Percentiles rank a stretch among this genome's conserved stretches.
Conservation (phyloP, 2,797 vertebrate species). For the Coccyzus lansbergi region DNA sequence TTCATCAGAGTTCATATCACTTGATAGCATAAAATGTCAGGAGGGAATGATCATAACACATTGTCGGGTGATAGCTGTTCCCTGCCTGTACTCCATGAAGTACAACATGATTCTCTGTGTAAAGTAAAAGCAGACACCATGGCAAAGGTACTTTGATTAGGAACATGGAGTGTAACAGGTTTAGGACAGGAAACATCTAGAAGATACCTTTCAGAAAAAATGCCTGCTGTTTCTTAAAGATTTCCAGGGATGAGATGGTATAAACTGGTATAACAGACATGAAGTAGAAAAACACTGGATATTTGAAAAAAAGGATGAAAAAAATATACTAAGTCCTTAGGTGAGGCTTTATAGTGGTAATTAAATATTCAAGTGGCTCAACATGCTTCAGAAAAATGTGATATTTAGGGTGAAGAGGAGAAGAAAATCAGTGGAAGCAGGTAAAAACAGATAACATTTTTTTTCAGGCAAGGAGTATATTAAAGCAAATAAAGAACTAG, state of each 20-base stretch:
- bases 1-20: conserved; percentile 55
- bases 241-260: background rate
- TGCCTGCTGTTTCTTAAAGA: background rate
- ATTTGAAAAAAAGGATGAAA: background rate
- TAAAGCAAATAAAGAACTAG: conserved; percentile 57
- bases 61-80: conserved; percentile 61
- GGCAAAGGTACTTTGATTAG: background rate
- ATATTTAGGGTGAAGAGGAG: conserved; percentile 43
- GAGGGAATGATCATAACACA: conserved; percentile 64
- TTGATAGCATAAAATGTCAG: conserved; percentile 66
- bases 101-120: background rate
- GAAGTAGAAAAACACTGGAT: background rate
- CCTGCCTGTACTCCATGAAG: conserved; percentile 13
- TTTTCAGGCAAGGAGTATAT: conserved; percentile 43
- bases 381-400: background rate
- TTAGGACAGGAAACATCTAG: background rate
- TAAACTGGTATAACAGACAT: background rate
- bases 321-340: background rate
- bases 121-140: background rate
- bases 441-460: conserved; percentile 35
- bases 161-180: background rate
- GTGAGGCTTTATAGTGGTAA: background rate
- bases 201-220: background rate
- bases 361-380: conserved; percentile 1
- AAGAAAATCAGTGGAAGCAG: conserved; percentile 39